A percentile compares a stretch with the other conserved stretches of the same genome.
phyloP scores from a whole-genome alignment of 2,888 invertebrate genomes.

The Phyllotreta striolata region DNA sequence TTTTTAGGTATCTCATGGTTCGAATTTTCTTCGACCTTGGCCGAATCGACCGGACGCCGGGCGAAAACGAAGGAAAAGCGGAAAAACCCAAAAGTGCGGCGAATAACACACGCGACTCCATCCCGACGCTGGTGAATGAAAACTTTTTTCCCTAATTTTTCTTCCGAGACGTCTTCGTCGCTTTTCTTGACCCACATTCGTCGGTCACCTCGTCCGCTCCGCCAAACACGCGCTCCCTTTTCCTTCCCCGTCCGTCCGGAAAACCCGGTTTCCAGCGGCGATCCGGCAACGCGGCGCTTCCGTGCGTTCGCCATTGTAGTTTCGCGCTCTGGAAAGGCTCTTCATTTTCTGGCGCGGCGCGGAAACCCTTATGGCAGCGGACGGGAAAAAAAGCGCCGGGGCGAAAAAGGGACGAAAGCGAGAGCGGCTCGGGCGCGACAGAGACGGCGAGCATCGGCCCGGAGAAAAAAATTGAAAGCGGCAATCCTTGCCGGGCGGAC shows the following conservation, averaged over 20 bases:
- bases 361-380: conserved; percentile 3
- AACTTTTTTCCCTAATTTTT: conserved; percentile 47
- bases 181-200: conserved; percentile 54
- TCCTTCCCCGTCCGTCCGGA: too few relatives aligned
- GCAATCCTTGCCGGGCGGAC: conserved; percentile 36
- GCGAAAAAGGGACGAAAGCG: conserved; percentile 27
- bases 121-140: conserved; percentile 38
- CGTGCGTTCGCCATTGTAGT: conserved; percentile 35
- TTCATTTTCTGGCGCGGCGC: conserved; percentile 11
- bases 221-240: too few relatives aligned
- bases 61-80: conserved; percentile 45
- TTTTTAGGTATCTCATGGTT: too few relatives aligned
- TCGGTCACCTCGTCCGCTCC: conserved; percentile 1
- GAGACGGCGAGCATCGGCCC: conserved; percentile 40
- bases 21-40: too few relatives aligned
- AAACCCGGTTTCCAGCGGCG: too few relatives aligned
- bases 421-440: conserved; percentile 17
- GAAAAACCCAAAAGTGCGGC: conserved; percentile 9
- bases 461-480: conserved; percentile 49
- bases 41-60: too few relatives aligned
- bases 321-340: conserved; percentile 16
- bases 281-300: conserved; percentile 2
- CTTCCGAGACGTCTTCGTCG: conserved; percentile 48
- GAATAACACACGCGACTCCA: conserved; percentile 7
- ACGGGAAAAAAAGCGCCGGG: conserved; percentile 26